phyloP scores from a whole-genome alignment of 2,888 invertebrate genomes.

The Hanleya hanleyi region DNA sequence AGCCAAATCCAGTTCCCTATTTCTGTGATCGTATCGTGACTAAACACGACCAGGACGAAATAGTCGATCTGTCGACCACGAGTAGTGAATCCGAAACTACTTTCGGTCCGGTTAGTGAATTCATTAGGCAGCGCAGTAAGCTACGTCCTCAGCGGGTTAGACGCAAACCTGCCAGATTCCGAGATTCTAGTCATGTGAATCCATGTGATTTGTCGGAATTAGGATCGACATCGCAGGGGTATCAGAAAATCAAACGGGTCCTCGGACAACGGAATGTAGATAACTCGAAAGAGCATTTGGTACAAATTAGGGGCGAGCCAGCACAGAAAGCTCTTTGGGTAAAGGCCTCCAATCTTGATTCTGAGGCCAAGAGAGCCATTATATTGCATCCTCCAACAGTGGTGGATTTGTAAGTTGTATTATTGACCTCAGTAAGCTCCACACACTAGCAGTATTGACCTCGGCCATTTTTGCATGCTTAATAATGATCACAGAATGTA shows the following conservation, averaged over 20 bases:
- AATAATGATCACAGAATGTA: too few relatives aligned
- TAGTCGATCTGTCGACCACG: too few relatives aligned
- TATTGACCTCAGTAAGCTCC: too few relatives aligned
- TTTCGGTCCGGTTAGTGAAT: neutral
- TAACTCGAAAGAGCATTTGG: neutral
- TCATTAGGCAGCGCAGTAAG: neutral
- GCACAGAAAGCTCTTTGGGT: neutral
- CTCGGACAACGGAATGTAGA: neutral
- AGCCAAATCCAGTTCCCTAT: neutral
- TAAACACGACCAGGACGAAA: neutral
- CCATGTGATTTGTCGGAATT: neutral
- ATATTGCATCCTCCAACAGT: neutral
- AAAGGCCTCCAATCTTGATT: neutral
- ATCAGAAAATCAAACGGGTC: neutral
- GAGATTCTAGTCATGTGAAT: constrained; percentile 1
- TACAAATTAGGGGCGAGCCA: neutral
- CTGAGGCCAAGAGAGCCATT: neutral
- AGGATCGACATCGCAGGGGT: neutral
- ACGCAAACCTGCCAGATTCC: neutral
- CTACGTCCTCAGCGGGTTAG: neutral
- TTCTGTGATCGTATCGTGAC: constrained; percentile 1
- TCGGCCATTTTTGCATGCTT: too few relatives aligned
- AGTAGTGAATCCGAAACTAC: neutral
- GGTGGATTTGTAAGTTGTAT: neutral
- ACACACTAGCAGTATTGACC: too few relatives aligned